phyloP scores from a whole-genome alignment of 1,140 invertebrate genomes.

The Helicoverpa armigera region DNA sequence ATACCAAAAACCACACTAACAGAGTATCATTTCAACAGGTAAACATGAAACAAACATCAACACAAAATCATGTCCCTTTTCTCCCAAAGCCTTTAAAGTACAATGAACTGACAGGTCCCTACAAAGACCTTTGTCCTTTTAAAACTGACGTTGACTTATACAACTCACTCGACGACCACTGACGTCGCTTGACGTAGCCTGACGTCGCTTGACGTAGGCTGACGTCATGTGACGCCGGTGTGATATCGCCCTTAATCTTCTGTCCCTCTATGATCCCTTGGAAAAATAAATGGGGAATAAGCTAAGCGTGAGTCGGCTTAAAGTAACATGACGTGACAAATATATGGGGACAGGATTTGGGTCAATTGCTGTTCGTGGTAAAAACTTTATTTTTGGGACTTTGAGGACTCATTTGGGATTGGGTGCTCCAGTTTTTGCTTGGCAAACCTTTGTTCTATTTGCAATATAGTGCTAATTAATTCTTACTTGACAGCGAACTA shows the following conservation, averaged over 20 bases:
- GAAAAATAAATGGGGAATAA: slow-evolving; percentile 35
- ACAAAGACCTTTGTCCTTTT: slow-evolving; percentile 16
- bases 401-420: slow-evolving; percentile 3
- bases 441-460: neutral
- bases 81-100: slow-evolving; percentile 13
- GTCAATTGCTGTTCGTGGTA: slow-evolving; percentile 8
- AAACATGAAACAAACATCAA: neutral
- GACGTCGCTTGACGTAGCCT: neutral
- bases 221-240: slow-evolving; percentile 10
- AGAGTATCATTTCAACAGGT: neutral
- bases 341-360: slow-evolving; percentile 26
- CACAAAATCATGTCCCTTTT: slow-evolving; percentile 16
- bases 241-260: slow-evolving; percentile 18
- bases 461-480: neutral
- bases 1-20: neutral
- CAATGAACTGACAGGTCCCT: neutral
- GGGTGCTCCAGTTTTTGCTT: neutral
- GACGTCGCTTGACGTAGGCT: neutral
- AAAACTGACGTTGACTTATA: slow-evolving; percentile 35
- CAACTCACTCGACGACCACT: neutral
- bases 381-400: slow-evolving; percentile 16
- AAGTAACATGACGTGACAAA: slow-evolving; percentile 24
- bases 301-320: slow-evolving; percentile 23
- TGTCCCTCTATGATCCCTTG: slow-evolving; percentile 14
- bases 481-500: too few species aligned